These are phyloP conservation scores for Drosophila virilis DNA, from an alignment of 1,140 invertebrate genomes.

Conservation along the genomic window DNA sequence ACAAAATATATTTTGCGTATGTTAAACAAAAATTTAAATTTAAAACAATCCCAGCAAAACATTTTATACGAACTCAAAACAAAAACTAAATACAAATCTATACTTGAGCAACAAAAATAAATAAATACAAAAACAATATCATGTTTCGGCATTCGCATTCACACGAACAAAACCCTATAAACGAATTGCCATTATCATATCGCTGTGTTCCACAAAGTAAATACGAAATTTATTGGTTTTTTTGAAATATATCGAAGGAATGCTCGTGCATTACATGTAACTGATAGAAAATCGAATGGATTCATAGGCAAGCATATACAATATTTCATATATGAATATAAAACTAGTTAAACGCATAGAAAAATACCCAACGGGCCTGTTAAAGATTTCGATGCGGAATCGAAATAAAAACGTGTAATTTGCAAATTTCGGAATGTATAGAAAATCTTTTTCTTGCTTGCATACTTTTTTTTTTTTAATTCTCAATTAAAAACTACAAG, in stretches of 20 bases:
- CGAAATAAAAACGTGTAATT: no score
- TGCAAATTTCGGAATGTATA: no score
- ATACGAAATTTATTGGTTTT: constrained; percentile 6
- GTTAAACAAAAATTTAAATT: constrained; percentile 53
- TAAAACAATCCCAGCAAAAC: constrained; percentile 52
- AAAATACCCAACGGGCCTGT: constrained; percentile 22
- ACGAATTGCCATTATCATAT: constrained; percentile 23
- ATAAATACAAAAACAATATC: constrained; percentile 17
- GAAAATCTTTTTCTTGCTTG: no score
- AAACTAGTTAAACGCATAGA: constrained; percentile 63
- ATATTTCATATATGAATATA: constrained; percentile 43
- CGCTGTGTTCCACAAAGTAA: constrained; percentile 23
- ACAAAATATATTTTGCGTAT: constrained; percentile 80
- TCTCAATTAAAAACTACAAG: no score
- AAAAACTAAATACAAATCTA: constrained; percentile 39
- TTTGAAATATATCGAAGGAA: constrained; percentile 4
- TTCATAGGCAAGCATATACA: constrained; percentile 62
- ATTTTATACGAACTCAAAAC: constrained; percentile 64
- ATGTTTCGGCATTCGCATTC: constrained; percentile 19
- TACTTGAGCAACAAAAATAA: constrained; percentile 50
- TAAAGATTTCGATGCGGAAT: no score
- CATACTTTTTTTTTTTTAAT: no score
- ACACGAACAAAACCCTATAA: constrained; percentile 12
- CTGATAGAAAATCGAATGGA: constrained; percentile 53
- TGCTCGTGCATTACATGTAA: constrained; percentile 14